Conservation (phyloP, 2,888 invertebrate genomes). For the Psococerastis gibbosa region DNA sequence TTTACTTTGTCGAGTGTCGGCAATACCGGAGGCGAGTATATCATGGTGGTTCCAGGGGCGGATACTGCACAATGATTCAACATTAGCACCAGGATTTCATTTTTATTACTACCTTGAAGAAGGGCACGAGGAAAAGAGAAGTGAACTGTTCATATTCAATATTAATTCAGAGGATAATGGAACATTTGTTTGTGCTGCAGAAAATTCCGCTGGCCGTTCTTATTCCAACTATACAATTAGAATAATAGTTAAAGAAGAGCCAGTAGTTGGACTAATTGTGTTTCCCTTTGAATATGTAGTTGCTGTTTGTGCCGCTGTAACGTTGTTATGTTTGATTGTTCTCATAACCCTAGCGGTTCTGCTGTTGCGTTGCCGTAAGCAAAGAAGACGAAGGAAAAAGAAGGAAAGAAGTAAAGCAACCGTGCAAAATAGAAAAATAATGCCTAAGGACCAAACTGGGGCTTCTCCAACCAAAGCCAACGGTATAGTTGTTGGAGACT, state of each 20-base stretch:
- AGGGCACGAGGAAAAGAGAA: slow-evolving; percentile 51
- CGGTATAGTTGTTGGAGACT: slow-evolving; percentile 34
- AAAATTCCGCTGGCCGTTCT: slow-evolving; percentile 63
- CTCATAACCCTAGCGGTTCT: slow-evolving; percentile 46
- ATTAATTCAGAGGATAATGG: slow-evolving; percentile 65
- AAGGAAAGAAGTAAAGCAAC: slow-evolving; percentile 41
- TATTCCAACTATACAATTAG: slow-evolving; percentile 65
- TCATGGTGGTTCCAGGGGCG: slow-evolving; percentile 72
- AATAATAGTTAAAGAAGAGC: slow-evolving; percentile 53
- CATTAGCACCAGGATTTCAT: slow-evolving; percentile 42
- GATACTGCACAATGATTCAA: slow-evolving; percentile 55
- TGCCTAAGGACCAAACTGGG: slow-evolving; percentile 22
- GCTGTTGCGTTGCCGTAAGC: slow-evolving; percentile 25
- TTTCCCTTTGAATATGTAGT: slow-evolving; percentile 52
- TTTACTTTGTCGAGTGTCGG: slow-evolving; percentile 57
- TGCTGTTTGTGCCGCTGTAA: slow-evolving; percentile 39
- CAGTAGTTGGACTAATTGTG: slow-evolving; percentile 43
- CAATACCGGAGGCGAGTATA: slow-evolving; percentile 62
- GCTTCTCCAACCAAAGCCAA: slow-evolving; percentile 28
- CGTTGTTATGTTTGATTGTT: slow-evolving; percentile 36
- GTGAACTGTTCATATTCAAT: slow-evolving; percentile 60
- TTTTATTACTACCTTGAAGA: slow-evolving; percentile 52
- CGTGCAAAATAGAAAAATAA: slow-evolving; percentile 28
- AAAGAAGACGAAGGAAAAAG: slow-evolving; percentile 34
- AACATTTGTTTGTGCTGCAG: slow-evolving; percentile 67